These are phyloP conservation scores for Malacosoma neustria DNA, from an alignment of 2,888 invertebrate genomes.

Conservation along the genomic window DNA sequence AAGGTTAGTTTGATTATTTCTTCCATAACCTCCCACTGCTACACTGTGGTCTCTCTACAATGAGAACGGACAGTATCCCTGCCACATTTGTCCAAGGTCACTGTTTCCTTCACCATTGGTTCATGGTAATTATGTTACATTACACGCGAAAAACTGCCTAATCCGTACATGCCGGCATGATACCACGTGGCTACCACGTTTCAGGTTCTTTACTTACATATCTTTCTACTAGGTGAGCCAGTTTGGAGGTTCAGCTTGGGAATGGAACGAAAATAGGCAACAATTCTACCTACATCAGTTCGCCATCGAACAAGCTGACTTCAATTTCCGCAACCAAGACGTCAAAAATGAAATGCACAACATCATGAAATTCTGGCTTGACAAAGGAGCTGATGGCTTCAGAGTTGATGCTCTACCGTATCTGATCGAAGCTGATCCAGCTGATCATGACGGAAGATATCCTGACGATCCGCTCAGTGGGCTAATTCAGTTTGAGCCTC, in stretches of 20 bases:
- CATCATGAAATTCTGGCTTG: conserved; percentile 82
- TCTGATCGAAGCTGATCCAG: conserved; percentile 66
- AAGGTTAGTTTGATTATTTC: too few species aligned
- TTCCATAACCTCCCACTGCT: too few species aligned
- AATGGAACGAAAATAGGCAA: conserved; percentile 74
- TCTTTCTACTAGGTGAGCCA: conserved; percentile 68
- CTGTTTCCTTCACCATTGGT: too few species aligned
- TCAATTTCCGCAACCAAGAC: conserved; percentile 78
- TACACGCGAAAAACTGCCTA: too few species aligned
- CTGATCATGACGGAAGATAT: conserved; percentile 40
- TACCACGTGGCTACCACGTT: too few species aligned
- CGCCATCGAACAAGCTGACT: conserved; percentile 76
- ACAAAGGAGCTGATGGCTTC: conserved; percentile 84
- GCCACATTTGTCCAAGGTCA: too few species aligned
- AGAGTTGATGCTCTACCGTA: conserved; percentile 80
- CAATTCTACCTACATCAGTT: conserved; percentile 84
- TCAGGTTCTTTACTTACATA: too few species aligned
- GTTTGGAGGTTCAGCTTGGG: conserved; percentile 81
- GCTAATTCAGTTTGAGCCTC: conserved; percentile 47
- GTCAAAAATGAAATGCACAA: conserved; percentile 71
- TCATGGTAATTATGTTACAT: too few species aligned
- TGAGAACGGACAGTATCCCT: too few species aligned
- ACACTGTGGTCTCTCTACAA: too few species aligned
- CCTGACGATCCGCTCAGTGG: conserved; percentile 71
- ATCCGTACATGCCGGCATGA: too few species aligned